Evolutionary conservation across 2,797 vertebrate species (phyloP).

Genomic region (Sardinella longiceps): DNA sequence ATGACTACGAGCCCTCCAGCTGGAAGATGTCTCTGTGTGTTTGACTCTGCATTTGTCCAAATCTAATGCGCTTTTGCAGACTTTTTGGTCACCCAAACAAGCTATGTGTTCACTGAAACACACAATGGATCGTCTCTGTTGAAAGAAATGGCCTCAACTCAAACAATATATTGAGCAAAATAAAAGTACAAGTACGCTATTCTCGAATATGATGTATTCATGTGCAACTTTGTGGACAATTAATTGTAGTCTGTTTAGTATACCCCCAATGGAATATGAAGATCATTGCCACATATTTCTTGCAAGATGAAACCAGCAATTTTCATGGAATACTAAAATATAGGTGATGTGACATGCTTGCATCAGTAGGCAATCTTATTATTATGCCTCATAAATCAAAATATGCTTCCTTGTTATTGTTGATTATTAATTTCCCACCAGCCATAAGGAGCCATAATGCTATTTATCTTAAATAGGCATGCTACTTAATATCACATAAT

Average conservation of each 20-base stretch:
- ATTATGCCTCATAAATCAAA: background rate
- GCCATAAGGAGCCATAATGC: background rate
- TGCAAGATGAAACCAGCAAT: constrained; percentile 9
- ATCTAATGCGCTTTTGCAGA: background rate
- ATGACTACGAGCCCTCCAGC: constrained; percentile 18
- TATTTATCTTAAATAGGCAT: constrained; percentile 8
- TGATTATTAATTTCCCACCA: background rate
- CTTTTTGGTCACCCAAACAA: constrained; percentile 28
- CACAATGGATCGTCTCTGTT: background rate
- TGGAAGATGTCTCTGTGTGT: background rate
- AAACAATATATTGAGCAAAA: background rate
- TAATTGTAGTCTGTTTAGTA: constrained; percentile 28
- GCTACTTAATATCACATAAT: background rate
- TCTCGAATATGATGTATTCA: background rate
- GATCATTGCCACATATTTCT: constrained; percentile 45
- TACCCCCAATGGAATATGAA: constrained; percentile 43
- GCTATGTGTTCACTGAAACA: constrained; percentile 48
- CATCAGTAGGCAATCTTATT: background rate
- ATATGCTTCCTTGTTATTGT: background rate
- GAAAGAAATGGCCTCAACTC: constrained; percentile 37
- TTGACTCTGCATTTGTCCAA: constrained; percentile 1
- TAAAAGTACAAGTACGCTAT: background rate
- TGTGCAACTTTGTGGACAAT: background rate
- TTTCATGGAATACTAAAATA: constrained; percentile 36
- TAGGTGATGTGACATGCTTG: background rate